Percentiles rank a stretch among this genome's conserved stretches.
These are phyloP conservation scores for Cinara cedri DNA, from an alignment of 2,888 invertebrate genomes.

Conservation along the genomic window DNA sequence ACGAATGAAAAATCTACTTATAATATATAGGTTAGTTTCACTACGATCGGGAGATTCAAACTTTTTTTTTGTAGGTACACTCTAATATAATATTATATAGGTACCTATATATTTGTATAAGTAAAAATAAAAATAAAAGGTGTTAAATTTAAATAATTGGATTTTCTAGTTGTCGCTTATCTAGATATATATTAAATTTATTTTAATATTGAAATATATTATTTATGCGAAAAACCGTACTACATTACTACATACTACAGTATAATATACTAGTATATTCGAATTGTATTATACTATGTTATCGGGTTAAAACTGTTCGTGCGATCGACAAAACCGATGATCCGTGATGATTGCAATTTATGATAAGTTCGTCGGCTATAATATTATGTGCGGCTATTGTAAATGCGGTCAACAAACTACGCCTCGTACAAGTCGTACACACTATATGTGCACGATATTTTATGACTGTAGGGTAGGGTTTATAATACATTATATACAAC, in stretches of 20 bases:
- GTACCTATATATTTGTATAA: no score
- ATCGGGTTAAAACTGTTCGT: conserved; percentile 3
- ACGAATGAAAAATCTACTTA: background rate
- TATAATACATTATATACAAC: conserved; percentile 36
- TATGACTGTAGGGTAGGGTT: conserved; percentile 40
- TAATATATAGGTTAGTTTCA: conserved; percentile 15
- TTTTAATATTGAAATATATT: no score
- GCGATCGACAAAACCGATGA: conserved; percentile 43
- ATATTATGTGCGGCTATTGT: conserved; percentile 28
- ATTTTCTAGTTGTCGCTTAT: no score
- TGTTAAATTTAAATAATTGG: conserved; percentile 1
- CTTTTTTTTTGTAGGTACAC: background rate
- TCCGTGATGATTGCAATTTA: conserved; percentile 47
- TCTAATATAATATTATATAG: background rate
- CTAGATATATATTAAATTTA: no score
- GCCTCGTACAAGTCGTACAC: conserved; percentile 12
- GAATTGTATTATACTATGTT: conserved; percentile 12
- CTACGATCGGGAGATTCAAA: background rate
- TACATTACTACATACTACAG: no score
- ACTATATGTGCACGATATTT: background rate
- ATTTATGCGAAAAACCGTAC: no score
- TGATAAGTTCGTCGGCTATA: conserved; percentile 30
- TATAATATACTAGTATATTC: no score
- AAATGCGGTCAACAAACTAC: conserved; percentile 52
- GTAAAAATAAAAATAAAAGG: background rate